Conservation (phyloP, 2,888 invertebrate genomes). For the Drosophila aldrichi region DNA sequence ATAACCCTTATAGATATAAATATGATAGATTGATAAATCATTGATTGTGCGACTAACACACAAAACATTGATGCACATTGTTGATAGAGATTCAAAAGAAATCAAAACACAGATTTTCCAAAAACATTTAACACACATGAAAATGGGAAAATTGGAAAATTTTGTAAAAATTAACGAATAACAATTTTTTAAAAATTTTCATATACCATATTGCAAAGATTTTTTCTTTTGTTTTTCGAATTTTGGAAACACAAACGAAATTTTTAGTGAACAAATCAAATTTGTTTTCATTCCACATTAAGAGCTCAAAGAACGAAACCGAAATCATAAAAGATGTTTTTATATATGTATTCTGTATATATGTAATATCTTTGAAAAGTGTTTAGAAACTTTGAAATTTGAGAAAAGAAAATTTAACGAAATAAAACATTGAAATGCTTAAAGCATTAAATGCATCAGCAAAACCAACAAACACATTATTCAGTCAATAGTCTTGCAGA, state of each 20-base stretch:
- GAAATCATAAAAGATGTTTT: not conserved
- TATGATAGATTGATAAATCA: conserved; percentile 14
- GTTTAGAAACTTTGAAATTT: conserved; percentile 5
- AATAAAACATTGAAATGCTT: conserved; percentile 1
- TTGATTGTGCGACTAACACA: conserved; percentile 54
- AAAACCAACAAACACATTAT: conserved; percentile 62
- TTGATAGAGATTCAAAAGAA: conserved; percentile 13
- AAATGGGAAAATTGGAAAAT: conserved; percentile 25
- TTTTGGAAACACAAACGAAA: conserved; percentile 42
- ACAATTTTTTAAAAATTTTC: conserved; percentile 6
- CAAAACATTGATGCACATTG: conserved; percentile 54
- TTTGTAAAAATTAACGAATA: conserved; percentile 7
- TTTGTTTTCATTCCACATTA: conserved; percentile 71
- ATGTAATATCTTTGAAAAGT: conserved; percentile 6
- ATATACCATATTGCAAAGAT: not conserved
- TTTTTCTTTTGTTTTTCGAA: conserved; percentile 18
- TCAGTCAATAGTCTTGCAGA: conserved; percentile 6
- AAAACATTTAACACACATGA: conserved; percentile 25
- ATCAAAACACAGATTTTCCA: not conserved
- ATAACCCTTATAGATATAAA: conserved; percentile 5
- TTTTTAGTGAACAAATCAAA: conserved; percentile 5
- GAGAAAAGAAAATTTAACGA: conserved; percentile 13
- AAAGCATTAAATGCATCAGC: conserved; percentile 54
- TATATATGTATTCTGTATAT: conserved; percentile 8
- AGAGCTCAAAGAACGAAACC: conserved; percentile 48